Evolutionary conservation across 1,140 invertebrate species (phyloP), one percentile per base, ranked within the genome.

Genomic region (Steinernema feltiae): DNA sequence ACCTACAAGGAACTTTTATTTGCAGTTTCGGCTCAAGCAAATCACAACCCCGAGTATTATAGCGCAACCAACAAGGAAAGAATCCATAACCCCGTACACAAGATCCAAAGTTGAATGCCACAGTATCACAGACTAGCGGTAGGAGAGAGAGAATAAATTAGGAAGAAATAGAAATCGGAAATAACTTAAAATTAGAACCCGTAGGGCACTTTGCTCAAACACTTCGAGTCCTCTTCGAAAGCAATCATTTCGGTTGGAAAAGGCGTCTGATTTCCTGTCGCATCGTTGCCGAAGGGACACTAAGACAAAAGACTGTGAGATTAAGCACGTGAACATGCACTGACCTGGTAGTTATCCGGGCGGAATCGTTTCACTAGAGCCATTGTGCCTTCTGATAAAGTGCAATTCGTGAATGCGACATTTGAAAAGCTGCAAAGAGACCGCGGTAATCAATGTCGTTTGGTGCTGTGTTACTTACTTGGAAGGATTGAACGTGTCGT

Each of bases 381-480:
- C 29, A 17, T 21, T n/a, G 69, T 53, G 21, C 69, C 46, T 12
- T 77, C 76, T 18, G 77, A 69, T 1, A 77, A 29, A 2, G 75
- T 30, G n/a, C 31, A n/a, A 30, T 77, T 77, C 53, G 82, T 77
- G 41, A 83, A 86, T 63, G 70, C 72, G 35, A 83, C 74, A 24
- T 82, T 78, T 7, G 75, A 70, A 32, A 81, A 80, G 63, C 82
- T 83, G 70, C 71, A 83, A 76, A n/a, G n/a, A n/a, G n/a, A n/a
- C n/a, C 24, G 31, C 29, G 30, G 41, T 12, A 31, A 46, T 69
- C 15, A 32, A 79, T 1, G 18, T 32, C n/a, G 74, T 18, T 79
- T 18, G 3, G 32, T 30, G n/a, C 2, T 3, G 46, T 48, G n/a
- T 63, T 70, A 79, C 79, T 76, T 31, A 83, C 82, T 83, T 85